A percentile compares a stretch with the other conserved stretches of the same genome.
Conservation (phyloP, 2,113 vertebrate species). For the Urocitellus parryii region DNA sequence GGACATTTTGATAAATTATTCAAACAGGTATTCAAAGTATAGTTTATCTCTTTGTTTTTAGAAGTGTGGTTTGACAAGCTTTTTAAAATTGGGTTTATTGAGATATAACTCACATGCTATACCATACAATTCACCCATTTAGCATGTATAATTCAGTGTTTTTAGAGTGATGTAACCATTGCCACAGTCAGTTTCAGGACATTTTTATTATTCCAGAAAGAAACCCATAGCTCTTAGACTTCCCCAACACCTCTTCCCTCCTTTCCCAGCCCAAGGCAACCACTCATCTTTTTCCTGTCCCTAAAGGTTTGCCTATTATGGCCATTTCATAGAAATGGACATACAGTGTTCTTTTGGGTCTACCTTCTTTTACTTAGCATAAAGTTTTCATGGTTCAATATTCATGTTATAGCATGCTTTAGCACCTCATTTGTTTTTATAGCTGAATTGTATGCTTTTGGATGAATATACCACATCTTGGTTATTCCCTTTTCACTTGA, state of each 20-base stretch:
- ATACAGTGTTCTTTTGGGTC: background rate
- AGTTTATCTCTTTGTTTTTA: background rate
- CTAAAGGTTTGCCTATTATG: background rate
- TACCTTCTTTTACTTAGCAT: background rate
- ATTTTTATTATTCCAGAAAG: conserved; percentile 2
- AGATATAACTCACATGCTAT: background rate
- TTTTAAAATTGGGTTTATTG: conserved; percentile 8
- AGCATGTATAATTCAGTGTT: background rate
- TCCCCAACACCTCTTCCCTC: background rate
- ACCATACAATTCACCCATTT: background rate
- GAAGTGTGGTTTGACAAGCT: background rate
- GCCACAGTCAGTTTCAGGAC: background rate
- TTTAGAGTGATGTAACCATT: background rate
- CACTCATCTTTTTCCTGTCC: background rate
- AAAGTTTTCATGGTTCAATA: no score
- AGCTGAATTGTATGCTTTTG: background rate
- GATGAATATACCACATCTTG: background rate
- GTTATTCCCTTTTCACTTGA: background rate
- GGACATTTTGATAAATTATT: conserved; percentile 12
- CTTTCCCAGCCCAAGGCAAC: background rate
- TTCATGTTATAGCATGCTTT: background rate
- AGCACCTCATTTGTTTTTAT: background rate
- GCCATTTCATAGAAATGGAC: background rate
- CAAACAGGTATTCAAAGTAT: background rate
- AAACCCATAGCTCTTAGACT: background rate